Evolutionary conservation across 2,888 invertebrate genomes (phyloP), one percentile per base, ranked within the genome.

Genomic region (Cheilosia scutellata): DNA sequence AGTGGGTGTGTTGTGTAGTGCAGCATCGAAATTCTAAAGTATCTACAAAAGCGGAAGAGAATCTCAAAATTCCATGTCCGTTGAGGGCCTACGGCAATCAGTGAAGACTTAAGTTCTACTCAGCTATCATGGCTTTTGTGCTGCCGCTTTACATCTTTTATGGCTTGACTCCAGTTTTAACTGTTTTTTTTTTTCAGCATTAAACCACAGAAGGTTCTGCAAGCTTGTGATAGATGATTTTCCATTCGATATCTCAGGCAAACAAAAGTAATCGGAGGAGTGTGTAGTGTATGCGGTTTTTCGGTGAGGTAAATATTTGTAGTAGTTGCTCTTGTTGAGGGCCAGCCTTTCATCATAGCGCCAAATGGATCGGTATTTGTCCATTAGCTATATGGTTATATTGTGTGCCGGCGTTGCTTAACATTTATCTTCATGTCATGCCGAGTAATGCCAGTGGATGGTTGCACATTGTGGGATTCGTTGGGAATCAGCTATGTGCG

Each of bases 201-300:
- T 20, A 20, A 20, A 20, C 20, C 20, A 7, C 11, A 13, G 60
- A 13, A 2, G 27, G 60, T 62, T 29, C 51, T 82, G 74, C 57
- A 58, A 74, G 78, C 68, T 72, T 47, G 82, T 83, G 72, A 83
- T 78, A 77, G 78, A 83, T 78, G 68, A 75, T 75, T 49, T 66
- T 75, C 75, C 31, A 65, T 40, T 42, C 40, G 27, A 75, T 75
- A 31, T 37, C 25, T 25, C 42, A 11, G 27, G n/a, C 20, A 60
- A 9, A 51, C 47, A 62, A 55, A 27, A 33, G 84, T 71, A 79
- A 79, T 79, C 74, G 49, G 25, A 76, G 70, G 70, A 79, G 47
- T 66, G 47, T 80, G 75, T n/a, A n/a, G 70, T 7, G n/a, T n/a
- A n/a, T n/a, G n/a, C 33, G 84, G 74, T 68, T 60, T 71, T 66